Percentiles rank a stretch among this genome's conserved stretches.
Evolutionary conservation across 2,888 invertebrate species (phyloP).

Genomic region (Platerodrilus igneus): DNA sequence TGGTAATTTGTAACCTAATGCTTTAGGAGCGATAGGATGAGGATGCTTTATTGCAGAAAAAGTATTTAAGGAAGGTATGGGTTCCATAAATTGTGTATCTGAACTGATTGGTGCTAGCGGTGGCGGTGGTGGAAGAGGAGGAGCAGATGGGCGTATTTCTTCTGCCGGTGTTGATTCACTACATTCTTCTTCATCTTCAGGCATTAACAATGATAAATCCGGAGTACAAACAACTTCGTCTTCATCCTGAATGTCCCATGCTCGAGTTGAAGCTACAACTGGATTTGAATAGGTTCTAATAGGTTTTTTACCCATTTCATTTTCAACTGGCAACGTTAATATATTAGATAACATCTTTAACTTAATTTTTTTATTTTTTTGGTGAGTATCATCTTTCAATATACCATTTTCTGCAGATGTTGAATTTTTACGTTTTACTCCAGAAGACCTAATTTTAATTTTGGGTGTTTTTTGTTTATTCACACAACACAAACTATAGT

Average conservation of each 20-base stretch:
- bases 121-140: neutral
- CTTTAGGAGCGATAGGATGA: neutral
- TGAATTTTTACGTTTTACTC: slow-evolving; percentile 28
- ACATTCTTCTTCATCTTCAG: slow-evolving; percentile 16
- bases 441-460: too few relatives aligned
- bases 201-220: slow-evolving; percentile 44
- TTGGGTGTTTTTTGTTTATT: slow-evolving; percentile 4
- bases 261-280: neutral
- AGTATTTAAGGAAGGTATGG: neutral
- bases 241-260: slow-evolving; percentile 35
- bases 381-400: neutral
- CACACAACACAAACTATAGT: slow-evolving; percentile 42
- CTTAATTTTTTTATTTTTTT: slow-evolving; percentile 5
- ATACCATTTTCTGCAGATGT: neutral
- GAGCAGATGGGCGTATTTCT: neutral
- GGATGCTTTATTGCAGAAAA: neutral
- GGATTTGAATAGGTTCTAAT: neutral
- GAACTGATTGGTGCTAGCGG: neutral
- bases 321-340: neutral
- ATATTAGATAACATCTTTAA: slow-evolving; percentile 3
- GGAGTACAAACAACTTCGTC: slow-evolving; percentile 61
- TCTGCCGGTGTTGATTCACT: neutral
- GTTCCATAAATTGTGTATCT: neutral
- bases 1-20: slow-evolving; percentile 5
- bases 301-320: neutral